Evolutionary conservation across 1,140 invertebrate species (phyloP).

Genomic region (Zaprionus nigranus): DNA sequence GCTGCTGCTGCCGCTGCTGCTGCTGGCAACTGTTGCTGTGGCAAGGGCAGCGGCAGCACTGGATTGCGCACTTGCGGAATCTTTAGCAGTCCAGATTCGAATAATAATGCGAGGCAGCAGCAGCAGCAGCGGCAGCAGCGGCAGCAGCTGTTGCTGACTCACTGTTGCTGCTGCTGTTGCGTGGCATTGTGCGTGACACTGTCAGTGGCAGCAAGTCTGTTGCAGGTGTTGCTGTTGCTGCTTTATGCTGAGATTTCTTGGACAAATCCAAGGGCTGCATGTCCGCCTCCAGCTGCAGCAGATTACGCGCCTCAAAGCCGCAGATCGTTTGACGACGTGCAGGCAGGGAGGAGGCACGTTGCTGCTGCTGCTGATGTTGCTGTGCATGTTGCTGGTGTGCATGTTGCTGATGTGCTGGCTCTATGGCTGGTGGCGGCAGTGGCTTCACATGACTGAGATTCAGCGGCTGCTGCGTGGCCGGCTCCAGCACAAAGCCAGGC

Average conservation of each 20-base stretch:
- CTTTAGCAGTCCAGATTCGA: slow-evolving; percentile 78
- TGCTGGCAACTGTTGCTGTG: slow-evolving; percentile 9
- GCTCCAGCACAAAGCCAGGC: slow-evolving; percentile 50
- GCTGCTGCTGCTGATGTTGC: slow-evolving; percentile 27
- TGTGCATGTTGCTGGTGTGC: slow-evolving; percentile 13
- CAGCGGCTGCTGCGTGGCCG: slow-evolving; percentile 55
- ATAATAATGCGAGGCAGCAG: slow-evolving; percentile 68
- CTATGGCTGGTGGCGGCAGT: slow-evolving; percentile 2
- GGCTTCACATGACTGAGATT: slow-evolving; percentile 64
- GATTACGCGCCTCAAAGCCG: slow-evolving; percentile 75
- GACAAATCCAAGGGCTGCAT: slow-evolving; percentile 79
- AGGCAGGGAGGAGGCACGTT: slow-evolving; percentile 53
- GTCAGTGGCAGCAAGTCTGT: background rate
- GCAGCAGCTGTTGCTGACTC: background rate
- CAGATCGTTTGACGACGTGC: slow-evolving; percentile 75
- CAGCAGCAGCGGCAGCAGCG: slow-evolving; percentile 12
- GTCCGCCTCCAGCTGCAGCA: slow-evolving; percentile 63
- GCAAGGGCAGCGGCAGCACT: slow-evolving; percentile 26
- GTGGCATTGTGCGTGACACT: slow-evolving; percentile 20
- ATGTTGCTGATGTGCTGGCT: slow-evolving; percentile 23
- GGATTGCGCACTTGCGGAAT: slow-evolving; percentile 79
- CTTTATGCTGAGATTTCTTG: slow-evolving; percentile 59
- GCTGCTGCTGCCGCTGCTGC: slow-evolving; percentile 1
- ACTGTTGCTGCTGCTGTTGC: slow-evolving; percentile 9
- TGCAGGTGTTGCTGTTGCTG: slow-evolving; percentile 32